Base-by-base conservation (phyloP, 2,888 invertebrate species). In the Crossocerus cetratus region DNA sequence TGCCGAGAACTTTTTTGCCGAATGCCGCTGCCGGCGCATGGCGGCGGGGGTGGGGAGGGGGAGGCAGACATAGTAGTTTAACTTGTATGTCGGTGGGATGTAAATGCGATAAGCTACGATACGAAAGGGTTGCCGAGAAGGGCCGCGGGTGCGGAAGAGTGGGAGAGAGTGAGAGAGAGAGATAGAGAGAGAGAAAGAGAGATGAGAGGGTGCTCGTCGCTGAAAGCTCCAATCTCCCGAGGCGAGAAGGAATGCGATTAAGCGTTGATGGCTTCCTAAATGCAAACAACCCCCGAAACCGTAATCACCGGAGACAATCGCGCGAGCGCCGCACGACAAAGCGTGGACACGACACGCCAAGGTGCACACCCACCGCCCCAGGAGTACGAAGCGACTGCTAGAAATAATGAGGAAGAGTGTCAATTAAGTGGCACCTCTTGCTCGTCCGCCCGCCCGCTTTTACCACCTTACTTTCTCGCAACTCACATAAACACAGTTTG, bases 191-290 rank as follows among this genome's bases (percentile, higher is more conserved):
- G 32, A 1, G 3, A 3, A n/a, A 49, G 49, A 49, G 49, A 49
- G 49, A 49, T 49, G 49, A 49, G 16, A 49, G 69, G 44, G 65
- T 32, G 74, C 66, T 62, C 65, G 60, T 69, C 68, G 43, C 63
- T 66, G 74, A 82, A 82, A 76, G 69, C 73, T 84, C 80, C 84
- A 87, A 86, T 86, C 82, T 86, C 86, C 86, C 82, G 81, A 80
- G 86, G 85, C 86, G 84, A 82, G 84, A 84, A 86, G 86, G 86
- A 89, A 89, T 87, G 87, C 88, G 88, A 89, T 89, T 89, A 89
- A 88, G 87, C 87, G 88, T 86, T 89, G 89, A 89, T 89, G 89
- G 88, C 86, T 89, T 89, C 87, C 88, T 88, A 89, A 89, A 89
- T 87, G 88, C 87, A 88, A 89, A 89, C 89, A 87, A 87, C 86